Base-by-base conservation (phyloP, 2,888 invertebrate species). In the Mylabris sibirica region DNA sequence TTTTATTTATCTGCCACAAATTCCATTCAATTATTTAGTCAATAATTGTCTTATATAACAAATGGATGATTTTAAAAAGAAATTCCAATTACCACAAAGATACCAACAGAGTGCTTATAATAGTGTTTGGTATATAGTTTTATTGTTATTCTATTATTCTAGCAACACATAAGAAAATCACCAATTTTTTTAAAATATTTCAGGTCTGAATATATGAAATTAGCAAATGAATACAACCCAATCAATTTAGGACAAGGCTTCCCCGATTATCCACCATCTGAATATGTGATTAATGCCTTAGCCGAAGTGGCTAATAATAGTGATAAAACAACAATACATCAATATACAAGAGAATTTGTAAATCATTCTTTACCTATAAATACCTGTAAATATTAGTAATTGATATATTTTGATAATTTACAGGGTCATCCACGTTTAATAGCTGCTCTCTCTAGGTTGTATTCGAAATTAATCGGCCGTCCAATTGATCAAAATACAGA, bases 201-300 rank as follows among this genome's bases (percentile, higher is more conserved):
- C 78, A 97, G 97, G 98, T 95, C 96, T 62, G 97, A 98, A 84
- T 97, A 97, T 82, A 94, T 93, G 69, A 90, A 92, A 73, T 83
- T 98, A 65, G 94, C 94, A 1, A 83, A 90, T 60, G 91, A 97
- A 73, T 89, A 94, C 81, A 95, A 97, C 77, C 96, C 98, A 0
- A 85, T 97, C 41, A 98, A 98, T 85, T 88, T 99, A 24, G 98
- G 98, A 0, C 97, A 97, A 87, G 98, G 98, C 0, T 98, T 98
- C 84, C 97, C 98, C 0, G 97, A 98, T 85, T 98, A 93, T 86
- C 90, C 93, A 74, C 91, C 95, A 3, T 97, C 98, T 0, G 88
- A 90, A 59, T 91, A 93, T 87, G 93, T 98, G 1, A 91, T 92
- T 0, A 89, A 93, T 77, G 91, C 93, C 3, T 85, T 98, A 67